phyloP scores from a whole-genome alignment of 2,113 vertebrate genomes.

The Ammodytes marinus region DNA sequence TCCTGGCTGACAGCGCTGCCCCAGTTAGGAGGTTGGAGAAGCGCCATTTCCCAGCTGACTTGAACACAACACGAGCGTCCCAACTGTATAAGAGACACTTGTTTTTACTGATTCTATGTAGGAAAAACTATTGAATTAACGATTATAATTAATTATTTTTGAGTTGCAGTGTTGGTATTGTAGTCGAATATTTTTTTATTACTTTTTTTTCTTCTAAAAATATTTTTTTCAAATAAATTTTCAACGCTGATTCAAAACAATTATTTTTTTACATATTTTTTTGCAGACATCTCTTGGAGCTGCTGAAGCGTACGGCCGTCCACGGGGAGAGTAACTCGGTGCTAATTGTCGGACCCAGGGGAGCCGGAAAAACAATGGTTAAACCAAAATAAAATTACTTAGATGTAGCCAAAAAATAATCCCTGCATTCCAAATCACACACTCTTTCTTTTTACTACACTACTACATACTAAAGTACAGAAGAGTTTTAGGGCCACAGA shows the following conservation, averaged over 20 bases:
- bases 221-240: no score
- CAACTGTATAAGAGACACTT: neutral
- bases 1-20: slow-evolving; percentile 49
- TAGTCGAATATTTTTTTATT: slow-evolving; percentile 34
- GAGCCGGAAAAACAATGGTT: slow-evolving; percentile 95
- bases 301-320: slow-evolving; percentile 90
- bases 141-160: neutral
- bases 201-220: no score
- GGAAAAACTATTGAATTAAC: neutral
- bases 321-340: slow-evolving; percentile 97
- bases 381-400: slow-evolving; percentile 29
- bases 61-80: slow-evolving; percentile 3
- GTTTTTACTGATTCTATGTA: neutral
- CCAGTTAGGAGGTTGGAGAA: slow-evolving; percentile 50
- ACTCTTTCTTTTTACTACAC: no score
- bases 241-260: no score
- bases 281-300: slow-evolving; percentile 91
- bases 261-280: no score
- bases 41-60: slow-evolving; percentile 44
- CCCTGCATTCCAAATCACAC: no score
- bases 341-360: slow-evolving; percentile 93
- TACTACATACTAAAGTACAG: no score
- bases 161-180: slow-evolving; percentile 46
- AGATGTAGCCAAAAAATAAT: no score
- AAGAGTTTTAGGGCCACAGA: no score